Evolutionary conservation across 1,140 invertebrate species (phyloP).

Genomic region (Tribolium madens): DNA sequence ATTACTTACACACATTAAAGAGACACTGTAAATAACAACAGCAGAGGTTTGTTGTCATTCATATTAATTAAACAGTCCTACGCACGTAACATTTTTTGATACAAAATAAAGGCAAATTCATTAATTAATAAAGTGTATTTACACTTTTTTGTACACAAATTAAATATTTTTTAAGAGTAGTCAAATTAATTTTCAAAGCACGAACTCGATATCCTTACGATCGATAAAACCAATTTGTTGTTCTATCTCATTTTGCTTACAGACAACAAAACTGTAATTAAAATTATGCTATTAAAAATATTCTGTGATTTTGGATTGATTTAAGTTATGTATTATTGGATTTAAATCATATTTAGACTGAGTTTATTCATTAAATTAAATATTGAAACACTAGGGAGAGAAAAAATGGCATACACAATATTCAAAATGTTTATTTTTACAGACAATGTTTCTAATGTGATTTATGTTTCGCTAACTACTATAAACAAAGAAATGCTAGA

Average conservation of each 20-base stretch:
- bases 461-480: no score
- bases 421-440: no score
- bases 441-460: no score
- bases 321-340: no score
- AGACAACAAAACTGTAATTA: neutral
- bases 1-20: slow-evolving; percentile 27
- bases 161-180: neutral
- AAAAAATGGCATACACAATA: no score
- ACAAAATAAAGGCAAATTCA: neutral
- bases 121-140: neutral
- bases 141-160: neutral
- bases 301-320: no score
- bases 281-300: neutral
- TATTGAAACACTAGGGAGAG: no score
- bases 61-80: slow-evolving; percentile 23
- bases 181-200: slow-evolving; percentile 12
- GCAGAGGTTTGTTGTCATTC: slow-evolving; percentile 11
- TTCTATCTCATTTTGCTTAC: neutral
- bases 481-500: no score
- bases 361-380: no score
- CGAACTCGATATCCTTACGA: neutral
- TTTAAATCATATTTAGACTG: no score
- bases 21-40: slow-evolving; percentile 28
- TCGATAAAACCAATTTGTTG: slow-evolving; percentile 24
- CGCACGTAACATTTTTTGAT: slow-evolving; percentile 2